Percentiles rank a stretch among this genome's conserved stretches.
Conservation (phyloP, 2,888 invertebrate species). For the Eulithis testata region DNA sequence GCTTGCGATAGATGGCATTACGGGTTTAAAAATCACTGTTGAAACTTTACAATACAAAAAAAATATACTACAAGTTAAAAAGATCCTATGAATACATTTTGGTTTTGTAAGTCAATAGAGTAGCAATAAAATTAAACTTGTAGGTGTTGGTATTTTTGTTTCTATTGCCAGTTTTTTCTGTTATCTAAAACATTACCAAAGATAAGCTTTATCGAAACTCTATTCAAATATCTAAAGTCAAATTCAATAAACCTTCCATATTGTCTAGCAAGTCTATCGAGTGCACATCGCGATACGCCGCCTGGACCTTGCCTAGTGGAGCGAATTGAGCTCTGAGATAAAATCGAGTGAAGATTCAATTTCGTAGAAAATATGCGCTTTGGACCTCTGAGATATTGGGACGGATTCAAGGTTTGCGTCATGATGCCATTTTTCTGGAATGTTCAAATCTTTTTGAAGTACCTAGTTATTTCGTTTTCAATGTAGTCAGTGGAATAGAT, state of each 20-base stretch:
- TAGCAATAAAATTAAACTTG: too few species aligned
- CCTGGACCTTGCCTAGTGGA: constrained; percentile 30
- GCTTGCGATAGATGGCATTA: constrained; percentile 13
- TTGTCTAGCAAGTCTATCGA: constrained; percentile 46
- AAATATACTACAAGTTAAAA: too few species aligned
- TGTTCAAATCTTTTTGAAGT: not conserved
- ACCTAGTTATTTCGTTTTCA: not conserved
- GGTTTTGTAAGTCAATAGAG: too few species aligned
- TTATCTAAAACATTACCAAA: not conserved
- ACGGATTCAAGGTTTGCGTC: constrained; percentile 14
- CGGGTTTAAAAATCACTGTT: not conserved
- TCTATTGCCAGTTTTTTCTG: too few species aligned
- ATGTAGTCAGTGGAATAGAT: not conserved
- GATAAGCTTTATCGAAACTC: constrained; percentile 23
- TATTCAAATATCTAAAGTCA: constrained; percentile 36
- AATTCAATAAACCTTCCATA: constrained; percentile 48
- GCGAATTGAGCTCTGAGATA: constrained; percentile 34
- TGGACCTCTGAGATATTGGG: constrained; percentile 27
- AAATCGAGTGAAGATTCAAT: constrained; percentile 35
- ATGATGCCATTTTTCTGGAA: constrained; percentile 11
- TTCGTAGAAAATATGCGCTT: constrained; percentile 38
- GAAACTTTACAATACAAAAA: too few species aligned
- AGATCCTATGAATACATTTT: too few species aligned
- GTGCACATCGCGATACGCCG: constrained; percentile 42
- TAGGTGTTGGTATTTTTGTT: too few species aligned